Conservation (phyloP, 2,888 invertebrate genomes). For the Micoletzkya japonica region DNA sequence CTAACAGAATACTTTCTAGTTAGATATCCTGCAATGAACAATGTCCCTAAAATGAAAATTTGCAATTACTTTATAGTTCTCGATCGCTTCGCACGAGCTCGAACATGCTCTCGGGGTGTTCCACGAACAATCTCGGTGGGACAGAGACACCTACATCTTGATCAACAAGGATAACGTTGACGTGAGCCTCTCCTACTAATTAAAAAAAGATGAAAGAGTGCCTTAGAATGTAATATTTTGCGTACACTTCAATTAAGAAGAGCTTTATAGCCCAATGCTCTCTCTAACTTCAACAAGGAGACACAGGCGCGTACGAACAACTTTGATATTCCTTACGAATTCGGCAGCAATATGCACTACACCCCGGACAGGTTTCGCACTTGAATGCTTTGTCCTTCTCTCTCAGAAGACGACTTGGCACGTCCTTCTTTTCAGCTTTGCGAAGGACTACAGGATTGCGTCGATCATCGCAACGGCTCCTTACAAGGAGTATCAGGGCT, state of each 20-base stretch:
- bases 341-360: conserved; percentile 27
- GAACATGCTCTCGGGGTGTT: conserved; percentile 13
- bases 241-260: too few relatives aligned
- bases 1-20: too few relatives aligned
- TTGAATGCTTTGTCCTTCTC: background rate
- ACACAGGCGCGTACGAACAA: background rate
- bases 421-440: background rate
- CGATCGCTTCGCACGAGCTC: too few relatives aligned
- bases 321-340: conserved; percentile 16
- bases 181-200: too few relatives aligned
- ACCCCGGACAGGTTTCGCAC: conserved; percentile 12
- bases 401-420: background rate
- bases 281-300: background rate
- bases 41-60: conserved; percentile 3
- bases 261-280: too few relatives aligned
- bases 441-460: background rate
- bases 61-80: background rate
- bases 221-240: too few relatives aligned
- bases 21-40: too few relatives aligned
- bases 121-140: conserved; percentile 15
- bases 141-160: conserved; percentile 4
- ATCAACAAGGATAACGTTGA: conserved; percentile 4
- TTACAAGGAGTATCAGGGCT: conserved; percentile 16
- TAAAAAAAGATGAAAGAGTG: too few relatives aligned
- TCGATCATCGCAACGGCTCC: background rate